A percentile compares a stretch with the other conserved stretches of the same genome.
Conservation (phyloP, 2,888 invertebrate genomes). For the Neria commutata region DNA sequence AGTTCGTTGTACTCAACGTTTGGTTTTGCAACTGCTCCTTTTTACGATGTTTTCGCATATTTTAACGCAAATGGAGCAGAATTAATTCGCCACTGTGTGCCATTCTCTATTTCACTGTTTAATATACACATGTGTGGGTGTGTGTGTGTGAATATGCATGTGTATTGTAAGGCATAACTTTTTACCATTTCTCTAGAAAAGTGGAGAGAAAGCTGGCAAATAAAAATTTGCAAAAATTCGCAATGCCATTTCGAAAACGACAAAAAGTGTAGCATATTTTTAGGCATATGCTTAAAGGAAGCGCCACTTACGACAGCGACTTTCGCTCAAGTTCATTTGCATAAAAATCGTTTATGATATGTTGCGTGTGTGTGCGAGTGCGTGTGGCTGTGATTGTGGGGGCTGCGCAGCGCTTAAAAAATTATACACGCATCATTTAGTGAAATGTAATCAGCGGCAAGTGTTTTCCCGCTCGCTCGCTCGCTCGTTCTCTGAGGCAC, state of each 20-base stretch:
- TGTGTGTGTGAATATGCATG: constrained; percentile 24
- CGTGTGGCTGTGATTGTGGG: no score
- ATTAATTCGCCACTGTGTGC: constrained; percentile 41
- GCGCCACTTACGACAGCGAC: neutral
- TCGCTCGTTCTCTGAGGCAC: no score
- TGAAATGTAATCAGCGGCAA: constrained; percentile 53
- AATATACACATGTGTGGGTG: constrained; percentile 33
- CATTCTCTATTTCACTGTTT: neutral
- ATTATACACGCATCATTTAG: constrained; percentile 53
- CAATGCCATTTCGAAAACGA: neutral
- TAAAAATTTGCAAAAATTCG: neutral
- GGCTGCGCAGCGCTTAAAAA: constrained; percentile 14
- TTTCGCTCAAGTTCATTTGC: constrained; percentile 12
- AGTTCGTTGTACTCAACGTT: neutral
- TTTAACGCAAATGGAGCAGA: constrained; percentile 54
- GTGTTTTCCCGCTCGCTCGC: constrained; percentile 35
- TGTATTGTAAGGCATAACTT: no score
- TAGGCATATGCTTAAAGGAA: constrained; percentile 10
- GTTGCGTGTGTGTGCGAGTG: constrained; percentile 8
- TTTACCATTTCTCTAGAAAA: neutral
- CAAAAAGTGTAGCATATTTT: neutral
- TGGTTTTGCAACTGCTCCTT: neutral
- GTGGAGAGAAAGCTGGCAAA: neutral
- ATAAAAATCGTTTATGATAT: constrained; percentile 16
- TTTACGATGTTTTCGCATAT: constrained; percentile 32